These are phyloP conservation scores for Nymphalis polychloros DNA, from an alignment of 2,888 invertebrate species.

Conservation along the genomic window DNA sequence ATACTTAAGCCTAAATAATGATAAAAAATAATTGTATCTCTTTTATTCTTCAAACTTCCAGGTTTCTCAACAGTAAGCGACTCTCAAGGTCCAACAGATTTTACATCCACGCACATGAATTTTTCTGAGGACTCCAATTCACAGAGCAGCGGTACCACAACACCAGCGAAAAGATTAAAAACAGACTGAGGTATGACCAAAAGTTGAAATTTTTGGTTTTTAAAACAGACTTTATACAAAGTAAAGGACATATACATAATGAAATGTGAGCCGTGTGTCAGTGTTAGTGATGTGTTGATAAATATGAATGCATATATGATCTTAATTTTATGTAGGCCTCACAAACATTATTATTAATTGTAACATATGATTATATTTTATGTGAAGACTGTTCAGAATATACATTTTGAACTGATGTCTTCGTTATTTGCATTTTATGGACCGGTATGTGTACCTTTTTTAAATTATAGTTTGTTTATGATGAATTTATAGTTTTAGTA, in stretches of 20 bases:
- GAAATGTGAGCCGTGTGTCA: constrained; percentile 23
- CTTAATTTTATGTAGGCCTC: constrained; percentile 22
- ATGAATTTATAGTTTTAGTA: no score
- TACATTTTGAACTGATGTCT: constrained; percentile 9
- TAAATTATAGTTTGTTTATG: no score
- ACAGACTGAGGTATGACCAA: constrained; percentile 80
- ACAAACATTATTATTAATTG: constrained; percentile 15
- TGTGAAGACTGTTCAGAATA: constrained; percentile 21
- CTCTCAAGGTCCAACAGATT: constrained; percentile 93
- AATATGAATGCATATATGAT: constrained; percentile 14
- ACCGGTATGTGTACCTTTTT: background rate
- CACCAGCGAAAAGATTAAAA: constrained; percentile 89
- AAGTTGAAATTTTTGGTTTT: constrained; percentile 16
- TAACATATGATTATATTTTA: constrained; percentile 21
- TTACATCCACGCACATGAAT: constrained; percentile 91
- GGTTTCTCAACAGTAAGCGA: constrained; percentile 95
- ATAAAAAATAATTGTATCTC: background rate
- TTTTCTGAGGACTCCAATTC: constrained; percentile 96
- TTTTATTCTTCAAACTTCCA: constrained; percentile 59
- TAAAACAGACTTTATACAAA: constrained; percentile 14
- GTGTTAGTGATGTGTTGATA: constrained; percentile 22
- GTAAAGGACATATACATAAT: constrained; percentile 5
- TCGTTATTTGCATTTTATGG: constrained; percentile 14
- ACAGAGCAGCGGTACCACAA: constrained; percentile 89
- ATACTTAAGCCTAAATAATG: no score